Evolutionary conservation across 2,888 invertebrate species (phyloP), one percentile per base, ranked within the genome.

Genomic region (Vanessa cardui): DNA sequence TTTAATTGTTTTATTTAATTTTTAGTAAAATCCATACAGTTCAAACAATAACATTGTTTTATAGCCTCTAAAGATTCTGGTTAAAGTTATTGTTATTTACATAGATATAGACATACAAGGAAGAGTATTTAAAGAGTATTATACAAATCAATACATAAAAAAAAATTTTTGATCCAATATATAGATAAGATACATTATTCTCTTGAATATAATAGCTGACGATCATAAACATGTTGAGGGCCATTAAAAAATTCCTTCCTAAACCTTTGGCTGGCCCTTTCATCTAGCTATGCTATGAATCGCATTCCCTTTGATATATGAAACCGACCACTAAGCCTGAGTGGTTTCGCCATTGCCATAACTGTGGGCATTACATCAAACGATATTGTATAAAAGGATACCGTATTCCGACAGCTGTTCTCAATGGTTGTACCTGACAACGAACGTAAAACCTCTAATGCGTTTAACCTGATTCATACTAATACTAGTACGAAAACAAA

Each of bases 351-450:
- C 52, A 26, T 52, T 33, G 33, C 54, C 56, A 39, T 56, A 56
- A 56, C 56, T 56, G 33, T 56, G 56, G 56, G 52, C 50, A 50
- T 54, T 56, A 39, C 18, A 56, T 56, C 56, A 56, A 56, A 56
- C n/a, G 56, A 26, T 54, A 54, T 20, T 16, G 26, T 54, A 16
- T 31, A 54, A 33, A 56, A 56, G 33, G 56, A 56, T 16, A 18
- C 18, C 8, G 39, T 26, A 33, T 39, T 18, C 9, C 18, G n/a
- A 18, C 52, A 56, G 56, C 33, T 39, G 39, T 33, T 56, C 18
- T 56, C 52, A 16, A 54, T 54, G 26, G 6, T 21, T 54, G 12
- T 39, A 39, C 39, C 39, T 39, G 39, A 39, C 39, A 39, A 16
- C 26, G 26, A 26, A 26, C 0, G 1, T 54, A 6, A 50, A 15